phyloP scores from a whole-genome alignment of 2,888 invertebrate species.

The Macrophya alboannulata region DNA sequence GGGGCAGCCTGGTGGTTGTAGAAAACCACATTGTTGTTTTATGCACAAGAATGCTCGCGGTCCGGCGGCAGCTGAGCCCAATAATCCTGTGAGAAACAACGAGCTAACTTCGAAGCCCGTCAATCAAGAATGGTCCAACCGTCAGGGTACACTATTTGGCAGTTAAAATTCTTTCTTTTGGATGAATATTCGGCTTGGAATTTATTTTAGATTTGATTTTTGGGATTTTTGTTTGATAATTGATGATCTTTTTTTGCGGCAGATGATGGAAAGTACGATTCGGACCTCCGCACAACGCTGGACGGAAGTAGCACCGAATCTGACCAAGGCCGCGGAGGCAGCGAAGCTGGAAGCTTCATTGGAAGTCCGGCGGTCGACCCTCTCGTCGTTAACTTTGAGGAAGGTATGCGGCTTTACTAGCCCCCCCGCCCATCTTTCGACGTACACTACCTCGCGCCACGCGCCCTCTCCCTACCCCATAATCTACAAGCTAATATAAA shows the following conservation, averaged over 20 bases:
- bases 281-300: conserved; percentile 47
- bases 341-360: conserved; percentile 77
- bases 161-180: background rate
- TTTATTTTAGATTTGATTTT: conserved; percentile 8
- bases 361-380: conserved; percentile 84
- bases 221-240: conserved; percentile 1
- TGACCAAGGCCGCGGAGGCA: conserved; percentile 77
- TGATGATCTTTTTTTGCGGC: background rate
- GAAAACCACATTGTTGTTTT: conserved; percentile 93
- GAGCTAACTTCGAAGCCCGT: conserved; percentile 70
- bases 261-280: conserved; percentile 77
- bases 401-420: conserved; percentile 91
- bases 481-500: conserved; percentile 76
- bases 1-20: conserved; percentile 91
- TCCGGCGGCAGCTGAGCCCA: conserved; percentile 64
- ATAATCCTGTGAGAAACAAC: conserved; percentile 71
- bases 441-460: conserved; percentile 79
- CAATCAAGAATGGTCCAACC: conserved; percentile 76
- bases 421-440: conserved; percentile 79
- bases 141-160: conserved; percentile 71
- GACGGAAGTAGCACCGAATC: conserved; percentile 75
- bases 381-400: conserved; percentile 90
- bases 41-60: conserved; percentile 83
- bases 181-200: background rate
- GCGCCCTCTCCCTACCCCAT: conserved; percentile 75